phyloP scores from a whole-genome alignment of 2,113 vertebrate species.

The Neogobius melanostomus region DNA sequence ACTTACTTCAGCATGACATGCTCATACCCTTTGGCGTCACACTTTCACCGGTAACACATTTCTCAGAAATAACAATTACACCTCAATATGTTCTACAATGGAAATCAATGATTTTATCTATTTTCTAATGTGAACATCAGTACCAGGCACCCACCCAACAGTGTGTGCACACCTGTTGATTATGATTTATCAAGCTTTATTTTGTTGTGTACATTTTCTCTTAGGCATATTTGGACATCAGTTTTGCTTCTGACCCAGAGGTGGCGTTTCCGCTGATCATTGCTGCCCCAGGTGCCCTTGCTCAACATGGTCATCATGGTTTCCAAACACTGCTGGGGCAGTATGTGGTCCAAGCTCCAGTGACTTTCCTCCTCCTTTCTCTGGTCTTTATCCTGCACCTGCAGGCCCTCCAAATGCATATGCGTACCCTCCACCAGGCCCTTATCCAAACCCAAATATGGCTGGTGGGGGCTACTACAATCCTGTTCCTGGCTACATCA shows the following conservation, averaged over 20 bases:
- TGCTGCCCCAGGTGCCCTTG: conserved; percentile 6
- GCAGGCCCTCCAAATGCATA: conserved; percentile 1
- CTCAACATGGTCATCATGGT: not conserved
- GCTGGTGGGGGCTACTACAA: not conserved
- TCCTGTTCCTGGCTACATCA: conserved; percentile 9
- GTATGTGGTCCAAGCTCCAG: conserved; percentile 14
- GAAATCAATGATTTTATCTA: no score
- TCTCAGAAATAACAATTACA: no score
- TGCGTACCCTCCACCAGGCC: conserved; percentile 23
- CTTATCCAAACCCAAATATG: conserved; percentile 6
- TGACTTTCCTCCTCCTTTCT: conserved; percentile 34
- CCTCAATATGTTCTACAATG: no score
- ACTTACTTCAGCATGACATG: no score
- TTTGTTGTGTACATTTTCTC: not conserved
- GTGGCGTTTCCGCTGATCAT: conserved; percentile 63
- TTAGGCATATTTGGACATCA: conserved; percentile 72
- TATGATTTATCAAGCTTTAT: no score
- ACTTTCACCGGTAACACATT: no score
- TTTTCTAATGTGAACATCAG: no score
- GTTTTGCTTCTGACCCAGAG: conserved; percentile 56
- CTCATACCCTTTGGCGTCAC: no score
- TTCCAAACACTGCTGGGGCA: conserved; percentile 13
- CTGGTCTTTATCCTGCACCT: conserved; percentile 3
- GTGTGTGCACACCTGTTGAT: no score
- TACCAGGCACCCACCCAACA: no score